Conservation (phyloP, 1,140 invertebrate genomes). For the Ruditapes philippinarum region DNA sequence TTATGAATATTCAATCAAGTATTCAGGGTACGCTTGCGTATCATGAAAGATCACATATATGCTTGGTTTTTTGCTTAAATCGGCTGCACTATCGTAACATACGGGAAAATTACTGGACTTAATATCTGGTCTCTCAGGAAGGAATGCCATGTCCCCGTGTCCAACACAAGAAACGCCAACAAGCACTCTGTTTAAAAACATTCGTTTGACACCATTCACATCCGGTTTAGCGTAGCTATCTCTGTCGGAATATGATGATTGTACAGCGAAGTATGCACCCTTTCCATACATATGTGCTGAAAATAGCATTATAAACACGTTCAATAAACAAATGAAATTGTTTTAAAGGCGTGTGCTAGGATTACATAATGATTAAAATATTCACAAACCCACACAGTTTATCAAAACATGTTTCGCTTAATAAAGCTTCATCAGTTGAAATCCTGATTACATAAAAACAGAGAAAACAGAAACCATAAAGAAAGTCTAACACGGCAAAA, state of each 20-base stretch:
- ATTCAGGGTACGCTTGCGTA: conserved; percentile 37
- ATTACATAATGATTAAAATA: too few relatives aligned
- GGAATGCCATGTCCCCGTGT: background rate
- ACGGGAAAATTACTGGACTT: background rate
- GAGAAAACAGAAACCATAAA: too few relatives aligned
- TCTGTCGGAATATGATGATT: conserved; percentile 27
- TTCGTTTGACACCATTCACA: background rate
- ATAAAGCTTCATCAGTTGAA: too few relatives aligned
- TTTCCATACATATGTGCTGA: background rate
- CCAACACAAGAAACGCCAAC: background rate
- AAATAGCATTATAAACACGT: too few relatives aligned
- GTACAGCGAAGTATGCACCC: conserved; percentile 41
- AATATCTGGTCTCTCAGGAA: background rate
- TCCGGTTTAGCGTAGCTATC: background rate
- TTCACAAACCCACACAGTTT: too few relatives aligned
- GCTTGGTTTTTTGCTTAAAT: background rate
- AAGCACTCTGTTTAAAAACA: background rate
- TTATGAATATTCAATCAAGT: conserved; percentile 7
- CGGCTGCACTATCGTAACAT: background rate
- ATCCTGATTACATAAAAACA: too few relatives aligned
- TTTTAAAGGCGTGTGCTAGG: too few relatives aligned
- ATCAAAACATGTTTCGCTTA: too few relatives aligned
- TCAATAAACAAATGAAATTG: too few relatives aligned
- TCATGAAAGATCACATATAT: too few relatives aligned
- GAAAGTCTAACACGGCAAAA: too few relatives aligned